Evolutionary conservation across 2,888 invertebrate species (phyloP).

Genomic region (Seira musarum): DNA sequence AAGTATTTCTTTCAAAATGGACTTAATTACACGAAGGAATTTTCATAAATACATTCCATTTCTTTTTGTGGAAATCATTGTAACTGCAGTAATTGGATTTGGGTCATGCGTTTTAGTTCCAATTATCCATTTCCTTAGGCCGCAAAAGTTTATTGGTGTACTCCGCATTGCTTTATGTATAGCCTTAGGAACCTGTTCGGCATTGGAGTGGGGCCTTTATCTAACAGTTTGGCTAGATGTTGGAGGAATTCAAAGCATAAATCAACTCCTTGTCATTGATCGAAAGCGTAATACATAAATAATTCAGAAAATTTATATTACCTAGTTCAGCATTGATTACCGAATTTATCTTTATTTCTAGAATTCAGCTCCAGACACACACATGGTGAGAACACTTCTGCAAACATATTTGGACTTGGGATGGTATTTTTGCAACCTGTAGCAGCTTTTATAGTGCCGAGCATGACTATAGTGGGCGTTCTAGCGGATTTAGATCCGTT

Average conservation of each 20-base stretch:
- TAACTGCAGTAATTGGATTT: neutral
- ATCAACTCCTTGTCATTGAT: constrained; percentile 4
- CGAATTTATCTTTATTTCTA: neutral
- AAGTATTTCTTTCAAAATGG: too few species aligned
- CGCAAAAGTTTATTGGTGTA: neutral
- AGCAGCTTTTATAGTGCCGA: too few species aligned
- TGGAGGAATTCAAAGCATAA: neutral
- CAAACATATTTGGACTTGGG: too few species aligned
- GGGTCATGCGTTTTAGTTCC: neutral
- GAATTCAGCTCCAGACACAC: too few species aligned
- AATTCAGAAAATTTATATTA: neutral
- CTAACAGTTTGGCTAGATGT: neutral
- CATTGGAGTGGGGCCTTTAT: neutral
- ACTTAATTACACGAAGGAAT: too few species aligned
- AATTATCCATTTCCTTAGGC: neutral
- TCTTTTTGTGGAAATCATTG: neutral
- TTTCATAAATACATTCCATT: too few species aligned
- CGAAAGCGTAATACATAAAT: neutral
- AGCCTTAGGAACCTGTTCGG: neutral
- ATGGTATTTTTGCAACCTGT: too few species aligned
- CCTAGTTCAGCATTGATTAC: neutral
- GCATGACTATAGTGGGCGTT: neutral
- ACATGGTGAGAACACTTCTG: too few species aligned
- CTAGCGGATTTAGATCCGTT: constrained; percentile 23
- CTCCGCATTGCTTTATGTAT: neutral